Percentiles rank a stretch among this genome's conserved stretches.
These are phyloP conservation scores for Chaetodon trifasciatus DNA, from an alignment of 2,797 vertebrate genomes.

Conservation along the genomic window DNA sequence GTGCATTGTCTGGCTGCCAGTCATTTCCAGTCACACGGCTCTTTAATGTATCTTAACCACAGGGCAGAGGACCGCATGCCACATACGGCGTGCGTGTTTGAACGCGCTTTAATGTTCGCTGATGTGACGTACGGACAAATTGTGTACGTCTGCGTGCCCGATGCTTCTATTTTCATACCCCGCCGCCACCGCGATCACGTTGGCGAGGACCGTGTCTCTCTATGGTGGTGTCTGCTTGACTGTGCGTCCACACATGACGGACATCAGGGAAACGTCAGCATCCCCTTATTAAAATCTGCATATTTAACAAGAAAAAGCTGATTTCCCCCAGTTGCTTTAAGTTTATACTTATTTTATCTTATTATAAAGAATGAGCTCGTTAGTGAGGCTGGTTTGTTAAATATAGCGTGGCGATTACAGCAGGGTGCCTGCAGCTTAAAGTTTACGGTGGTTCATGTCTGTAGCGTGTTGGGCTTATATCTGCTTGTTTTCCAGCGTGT, in stretches of 20 bases:
- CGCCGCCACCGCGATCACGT: background rate
- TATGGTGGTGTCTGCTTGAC: background rate
- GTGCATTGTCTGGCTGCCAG: slow-evolving; percentile 35
- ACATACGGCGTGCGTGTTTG: slow-evolving; percentile 1
- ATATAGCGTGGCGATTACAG: slow-evolving; percentile 31
- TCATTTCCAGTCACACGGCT: slow-evolving; percentile 44
- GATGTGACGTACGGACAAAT: background rate
- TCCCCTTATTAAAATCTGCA: background rate
- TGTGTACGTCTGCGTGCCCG: background rate
- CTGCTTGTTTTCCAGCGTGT: background rate
- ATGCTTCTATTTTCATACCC: slow-evolving; percentile 12
- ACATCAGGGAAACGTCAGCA: background rate
- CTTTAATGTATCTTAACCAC: slow-evolving; percentile 40
- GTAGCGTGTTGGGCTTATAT: background rate
- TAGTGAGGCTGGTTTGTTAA: slow-evolving; percentile 37
- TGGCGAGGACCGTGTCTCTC: background rate
- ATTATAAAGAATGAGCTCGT: slow-evolving; percentile 54
- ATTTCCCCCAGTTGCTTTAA: slow-evolving; percentile 16
- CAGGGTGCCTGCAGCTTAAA: slow-evolving; percentile 2
- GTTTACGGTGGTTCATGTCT: slow-evolving; percentile 13
- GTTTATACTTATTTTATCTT: slow-evolving; percentile 24
- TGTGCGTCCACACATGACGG: background rate
- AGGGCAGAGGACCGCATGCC: slow-evolving; percentile 10
- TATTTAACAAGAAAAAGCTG: background rate
- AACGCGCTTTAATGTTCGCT: background rate